Percentiles rank a stretch among this genome's conserved stretches.
Conservation (phyloP, 2,888 invertebrate species). For the Kuschelorhynchus macadamiae region DNA sequence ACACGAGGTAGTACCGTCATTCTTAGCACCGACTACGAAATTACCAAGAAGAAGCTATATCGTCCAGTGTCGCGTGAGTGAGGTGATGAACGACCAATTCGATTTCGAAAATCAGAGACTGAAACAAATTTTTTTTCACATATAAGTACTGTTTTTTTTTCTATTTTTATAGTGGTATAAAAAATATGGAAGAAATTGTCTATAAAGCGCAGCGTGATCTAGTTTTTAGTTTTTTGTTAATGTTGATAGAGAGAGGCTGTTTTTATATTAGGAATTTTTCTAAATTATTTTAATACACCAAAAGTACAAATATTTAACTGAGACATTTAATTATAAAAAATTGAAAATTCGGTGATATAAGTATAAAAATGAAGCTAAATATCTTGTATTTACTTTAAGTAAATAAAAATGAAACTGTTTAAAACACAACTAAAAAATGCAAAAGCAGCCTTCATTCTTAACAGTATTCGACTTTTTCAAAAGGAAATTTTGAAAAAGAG, state of each 20-base stretch:
- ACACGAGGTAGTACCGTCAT: slow-evolving; percentile 89
- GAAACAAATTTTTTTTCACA: slow-evolving; percentile 51
- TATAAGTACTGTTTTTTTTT: slow-evolving; percentile 56
- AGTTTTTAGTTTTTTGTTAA: slow-evolving; percentile 58
- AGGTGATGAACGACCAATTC: slow-evolving; percentile 20
- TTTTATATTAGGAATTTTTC: slow-evolving; percentile 27
- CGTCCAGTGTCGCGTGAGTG: slow-evolving; percentile 64
- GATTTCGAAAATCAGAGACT: slow-evolving; percentile 53
- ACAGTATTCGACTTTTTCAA: slow-evolving; percentile 53
- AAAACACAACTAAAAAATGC: slow-evolving; percentile 3
- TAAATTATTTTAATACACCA: slow-evolving; percentile 19
- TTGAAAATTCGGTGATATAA: too few species aligned
- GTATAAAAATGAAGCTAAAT: slow-evolving; percentile 10
- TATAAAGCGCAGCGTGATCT: slow-evolving; percentile 62
- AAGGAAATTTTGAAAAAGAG: slow-evolving; percentile 36
- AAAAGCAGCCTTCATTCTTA: slow-evolving; percentile 49
- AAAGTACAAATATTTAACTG: slow-evolving; percentile 25
- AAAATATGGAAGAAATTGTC: slow-evolving; percentile 53
- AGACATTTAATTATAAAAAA: too few species aligned
- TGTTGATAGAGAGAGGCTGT: slow-evolving; percentile 41
- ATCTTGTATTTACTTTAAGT: slow-evolving; percentile 6
- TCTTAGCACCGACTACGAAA: slow-evolving; percentile 88
- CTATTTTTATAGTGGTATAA: slow-evolving; percentile 58
- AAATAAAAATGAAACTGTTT: slow-evolving; percentile 4
- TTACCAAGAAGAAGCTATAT: slow-evolving; percentile 93